Conservation (phyloP, 2,797 vertebrate species). For the Crenichthys baileyi region DNA sequence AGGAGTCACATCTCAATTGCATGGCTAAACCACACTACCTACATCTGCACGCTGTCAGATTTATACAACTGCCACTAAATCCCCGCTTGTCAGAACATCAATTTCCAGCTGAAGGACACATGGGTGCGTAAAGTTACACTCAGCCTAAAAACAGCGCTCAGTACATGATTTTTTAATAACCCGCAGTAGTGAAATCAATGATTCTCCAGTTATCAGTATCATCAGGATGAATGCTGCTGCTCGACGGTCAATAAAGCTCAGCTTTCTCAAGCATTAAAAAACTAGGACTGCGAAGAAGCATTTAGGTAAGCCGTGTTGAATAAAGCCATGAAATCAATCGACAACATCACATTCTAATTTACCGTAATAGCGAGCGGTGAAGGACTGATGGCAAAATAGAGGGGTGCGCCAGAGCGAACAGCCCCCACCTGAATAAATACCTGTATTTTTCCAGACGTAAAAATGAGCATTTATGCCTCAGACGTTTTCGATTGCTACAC, state of each 20-base stretch:
- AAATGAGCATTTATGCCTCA: constrained; percentile 77
- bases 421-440: constrained; percentile 86
- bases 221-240: constrained; percentile 35
- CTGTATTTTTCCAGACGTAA: constrained; percentile 81
- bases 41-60: constrained; percentile 61
- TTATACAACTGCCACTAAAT: constrained; percentile 74
- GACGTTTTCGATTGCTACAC: constrained; percentile 76
- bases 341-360: constrained; percentile 66
- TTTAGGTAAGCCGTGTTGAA: constrained; percentile 47
- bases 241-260: constrained; percentile 51
- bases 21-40: constrained; percentile 46
- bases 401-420: constrained; percentile 44
- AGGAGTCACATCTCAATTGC: constrained; percentile 54
- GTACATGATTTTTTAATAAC: constrained; percentile 40
- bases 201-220: constrained; percentile 45
- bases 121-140: constrained; percentile 29
- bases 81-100: constrained; percentile 50
- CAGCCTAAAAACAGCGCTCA: constrained; percentile 19
- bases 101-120: constrained; percentile 60
- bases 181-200: constrained; percentile 48
- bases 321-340: constrained; percentile 67
- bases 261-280: constrained; percentile 47
- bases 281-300: constrained; percentile 49
- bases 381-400: constrained; percentile 66
- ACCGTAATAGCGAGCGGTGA: constrained; percentile 57